A percentile compares a stretch with the other conserved stretches of the same genome.
These are phyloP conservation scores for Tipula unca DNA, from an alignment of 2,888 invertebrate species.

Conservation along the genomic window DNA sequence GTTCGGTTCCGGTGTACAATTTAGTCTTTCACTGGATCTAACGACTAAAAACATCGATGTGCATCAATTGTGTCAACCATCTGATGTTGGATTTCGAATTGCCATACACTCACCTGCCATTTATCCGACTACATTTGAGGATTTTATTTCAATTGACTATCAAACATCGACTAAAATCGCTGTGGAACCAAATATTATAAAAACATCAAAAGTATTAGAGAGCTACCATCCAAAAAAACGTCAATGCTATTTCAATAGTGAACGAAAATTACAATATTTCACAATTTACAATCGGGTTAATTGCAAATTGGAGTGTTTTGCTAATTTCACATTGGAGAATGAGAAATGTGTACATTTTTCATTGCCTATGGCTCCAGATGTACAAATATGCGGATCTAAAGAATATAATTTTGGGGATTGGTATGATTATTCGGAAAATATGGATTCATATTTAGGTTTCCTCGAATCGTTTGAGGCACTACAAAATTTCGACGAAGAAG, in stretches of 20 bases:
- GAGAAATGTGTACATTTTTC: not conserved
- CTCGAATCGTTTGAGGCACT: not conserved
- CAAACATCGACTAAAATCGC: not conserved
- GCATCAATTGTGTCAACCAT: not conserved
- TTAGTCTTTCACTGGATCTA: not conserved
- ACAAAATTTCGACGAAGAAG: not conserved
- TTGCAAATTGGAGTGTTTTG: not conserved
- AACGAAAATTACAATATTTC: not conserved
- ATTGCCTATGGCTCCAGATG: not conserved
- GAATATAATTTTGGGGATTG: not conserved
- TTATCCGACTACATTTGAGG: not conserved
- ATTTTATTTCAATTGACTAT: not conserved
- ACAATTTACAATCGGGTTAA: not conserved
- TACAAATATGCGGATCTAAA: not conserved
- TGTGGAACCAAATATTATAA: not conserved
- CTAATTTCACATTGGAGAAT: not conserved
- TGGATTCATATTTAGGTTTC: not conserved
- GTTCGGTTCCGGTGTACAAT: not conserved
- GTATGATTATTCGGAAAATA: not conserved
- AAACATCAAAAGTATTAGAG: not conserved
- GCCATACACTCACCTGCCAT: not conserved
- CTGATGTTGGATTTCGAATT: not conserved
- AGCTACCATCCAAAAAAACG: not conserved
- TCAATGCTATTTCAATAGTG: conserved; percentile 2
- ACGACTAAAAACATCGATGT: not conserved